Conservation (phyloP, 2,888 invertebrate species). For the Drosophila sordidula region DNA sequence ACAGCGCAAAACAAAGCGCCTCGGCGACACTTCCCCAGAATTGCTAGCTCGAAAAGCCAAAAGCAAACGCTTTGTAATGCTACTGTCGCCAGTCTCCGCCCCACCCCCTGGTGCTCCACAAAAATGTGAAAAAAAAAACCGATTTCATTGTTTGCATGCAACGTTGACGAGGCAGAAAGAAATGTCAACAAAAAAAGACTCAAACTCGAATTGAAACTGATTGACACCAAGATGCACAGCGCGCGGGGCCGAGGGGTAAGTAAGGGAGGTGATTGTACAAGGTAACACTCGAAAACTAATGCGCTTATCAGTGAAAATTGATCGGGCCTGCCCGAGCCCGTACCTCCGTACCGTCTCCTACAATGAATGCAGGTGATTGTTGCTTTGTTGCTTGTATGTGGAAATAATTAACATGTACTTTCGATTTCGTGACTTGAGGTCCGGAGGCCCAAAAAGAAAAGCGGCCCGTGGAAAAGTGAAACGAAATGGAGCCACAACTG, state of each 20-base stretch:
- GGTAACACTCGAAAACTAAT: slow-evolving; percentile 68
- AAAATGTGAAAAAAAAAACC: slow-evolving; percentile 23
- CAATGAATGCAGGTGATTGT: slow-evolving; percentile 76
- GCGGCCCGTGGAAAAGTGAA: slow-evolving; percentile 50
- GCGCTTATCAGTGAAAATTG: slow-evolving; percentile 72
- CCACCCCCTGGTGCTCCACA: slow-evolving; percentile 22
- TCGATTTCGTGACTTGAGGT: slow-evolving; percentile 72
- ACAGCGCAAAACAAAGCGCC: slow-evolving; percentile 25
- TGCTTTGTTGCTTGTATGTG: slow-evolving; percentile 66
- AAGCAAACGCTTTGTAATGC: slow-evolving; percentile 70
- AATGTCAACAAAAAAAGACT: slow-evolving; percentile 62
- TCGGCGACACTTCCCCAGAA: slow-evolving; percentile 62
- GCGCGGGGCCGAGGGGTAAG: slow-evolving; percentile 2
- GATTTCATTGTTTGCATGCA: slow-evolving; percentile 70
- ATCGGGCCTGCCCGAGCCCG: slow-evolving; percentile 41
- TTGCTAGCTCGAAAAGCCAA: slow-evolving; percentile 45
- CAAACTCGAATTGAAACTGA: slow-evolving; percentile 54
- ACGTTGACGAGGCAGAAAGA: slow-evolving; percentile 68
- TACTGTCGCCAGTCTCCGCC: slow-evolving; percentile 62
- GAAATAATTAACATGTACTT: slow-evolving; percentile 81
- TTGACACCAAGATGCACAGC: slow-evolving; percentile 62
- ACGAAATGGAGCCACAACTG: slow-evolving; percentile 44
- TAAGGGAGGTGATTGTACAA: slow-evolving; percentile 33
- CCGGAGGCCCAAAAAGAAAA: slow-evolving; percentile 38
- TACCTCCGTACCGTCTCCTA: slow-evolving; percentile 9